Base-by-base conservation (phyloP, 2,113 vertebrate species). In the Furnarius figulus region DNA sequence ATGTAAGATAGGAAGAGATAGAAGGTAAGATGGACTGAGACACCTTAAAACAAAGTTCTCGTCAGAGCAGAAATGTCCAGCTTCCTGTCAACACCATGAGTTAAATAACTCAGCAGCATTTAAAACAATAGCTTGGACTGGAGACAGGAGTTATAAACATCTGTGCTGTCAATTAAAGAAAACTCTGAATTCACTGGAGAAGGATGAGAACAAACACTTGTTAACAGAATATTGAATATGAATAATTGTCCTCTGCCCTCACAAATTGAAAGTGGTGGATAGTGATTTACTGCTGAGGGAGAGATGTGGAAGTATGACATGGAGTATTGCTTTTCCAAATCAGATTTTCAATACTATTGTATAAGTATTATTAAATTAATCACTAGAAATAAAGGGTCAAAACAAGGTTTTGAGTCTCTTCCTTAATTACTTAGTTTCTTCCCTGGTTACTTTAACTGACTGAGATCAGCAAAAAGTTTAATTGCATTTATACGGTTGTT, bases 111-210 rank as follows among this genome's bases (percentile, higher is more conserved):
- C 6, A 4, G 24, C 22, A 77, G 35, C 16, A 55, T 87, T 95
- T 91, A 67, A 82, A 89, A 86, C 78, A 96, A 58, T 56, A 73
- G 56, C 37, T 97, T 85, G 95, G 94, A 33, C 75, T 56, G 18
- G 39, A 89, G 59, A 63, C 83, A 78, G 87, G 85, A 81, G 47
- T 65, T 58, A 58, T 86, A 42, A 72, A 39, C 66, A 27, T 88
- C 78, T 94, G 70, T 76, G 66, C 55, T 89, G 24, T 87, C 52
- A 46, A 31, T 62, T 70, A 65, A 90, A 85, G 61, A 62, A 72
- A 56, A 35, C 42, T 27, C 79, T 2, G 2, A 73, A 68, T 30
- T 81, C 84, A 33, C 27, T 56, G 81, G 78, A 65, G 85, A 92
- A 92, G 72, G 33, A 37, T 0, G 0, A 76, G 66, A 93, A 80